phyloP scores from a whole-genome alignment of 2,113 vertebrate species.

The Eulemur rufifrons region DNA sequence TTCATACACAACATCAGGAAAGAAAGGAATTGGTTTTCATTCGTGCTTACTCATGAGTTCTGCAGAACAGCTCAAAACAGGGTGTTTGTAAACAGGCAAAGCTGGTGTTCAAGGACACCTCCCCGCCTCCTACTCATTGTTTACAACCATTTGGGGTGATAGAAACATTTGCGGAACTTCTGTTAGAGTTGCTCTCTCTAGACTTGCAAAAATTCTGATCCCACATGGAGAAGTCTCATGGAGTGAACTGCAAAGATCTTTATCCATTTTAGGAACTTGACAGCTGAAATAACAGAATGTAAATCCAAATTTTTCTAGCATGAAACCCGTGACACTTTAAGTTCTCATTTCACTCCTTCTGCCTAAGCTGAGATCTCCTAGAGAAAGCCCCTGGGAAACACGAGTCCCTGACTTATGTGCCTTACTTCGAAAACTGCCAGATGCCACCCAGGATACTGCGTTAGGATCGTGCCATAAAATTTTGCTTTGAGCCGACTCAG shows the following conservation, averaged over 20 bases:
- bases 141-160: not conserved
- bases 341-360: conserved; percentile 57
- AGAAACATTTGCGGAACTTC: conserved; percentile 47
- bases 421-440: conserved; percentile 70
- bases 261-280: conserved; percentile 57
- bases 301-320: conserved; percentile 67
- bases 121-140: not conserved
- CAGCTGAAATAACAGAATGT: conserved; percentile 63
- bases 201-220: not conserved
- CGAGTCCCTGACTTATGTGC: conserved; percentile 43
- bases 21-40: not conserved
- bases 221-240: not conserved
- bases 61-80: not conserved
- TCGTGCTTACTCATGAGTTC: not conserved
- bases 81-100: not conserved
- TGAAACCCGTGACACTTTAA: conserved; percentile 56
- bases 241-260: conserved; percentile 54
- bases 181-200: conserved; percentile 20
- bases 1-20: not conserved
- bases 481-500: conserved; percentile 58
- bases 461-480: conserved; percentile 68
- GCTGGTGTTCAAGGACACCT: too few relatives aligned
- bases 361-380: conserved; percentile 54
- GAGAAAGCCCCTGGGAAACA: conserved; percentile 55
- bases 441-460: conserved; percentile 59